A percentile compares a stretch with the other conserved stretches of the same genome.
phyloP scores from a whole-genome alignment of 2,888 invertebrate genomes.

The Sialis fuliginosa region DNA sequence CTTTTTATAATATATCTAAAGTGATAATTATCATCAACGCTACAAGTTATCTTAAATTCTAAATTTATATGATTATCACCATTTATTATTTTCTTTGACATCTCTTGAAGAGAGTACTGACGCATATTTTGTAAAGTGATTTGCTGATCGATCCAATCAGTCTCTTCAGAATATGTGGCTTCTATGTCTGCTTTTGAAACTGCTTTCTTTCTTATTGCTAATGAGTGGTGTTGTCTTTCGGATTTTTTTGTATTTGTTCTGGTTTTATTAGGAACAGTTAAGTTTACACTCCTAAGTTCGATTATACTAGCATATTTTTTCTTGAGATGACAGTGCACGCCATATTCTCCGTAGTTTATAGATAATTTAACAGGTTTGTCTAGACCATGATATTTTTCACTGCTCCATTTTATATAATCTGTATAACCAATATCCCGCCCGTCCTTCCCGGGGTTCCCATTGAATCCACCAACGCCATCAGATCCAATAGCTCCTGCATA shows the following conservation, averaged over 20 bases:
- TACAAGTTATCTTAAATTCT: too few relatives aligned
- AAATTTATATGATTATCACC: too few relatives aligned
- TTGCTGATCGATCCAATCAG: constrained; percentile 6
- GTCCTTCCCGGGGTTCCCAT: constrained; percentile 11
- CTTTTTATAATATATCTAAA: too few relatives aligned
- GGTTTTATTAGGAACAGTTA: not conserved
- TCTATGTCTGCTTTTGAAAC: constrained; percentile 6
- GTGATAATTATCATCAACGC: too few relatives aligned
- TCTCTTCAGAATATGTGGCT: constrained; percentile 7
- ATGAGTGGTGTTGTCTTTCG: constrained; percentile 5
- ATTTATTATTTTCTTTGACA: too few relatives aligned
- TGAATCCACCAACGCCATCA: constrained; percentile 9
- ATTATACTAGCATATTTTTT: too few relatives aligned
- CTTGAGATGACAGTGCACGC: not conserved
- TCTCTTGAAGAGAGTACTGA: constrained; percentile 4
- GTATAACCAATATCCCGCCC: constrained; percentile 11
- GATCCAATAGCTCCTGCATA: constrained; percentile 8
- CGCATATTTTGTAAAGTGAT: constrained; percentile 5
- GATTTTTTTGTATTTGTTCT: constrained; percentile 5
- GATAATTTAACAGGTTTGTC: not conserved
- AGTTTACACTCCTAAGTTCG: not conserved
- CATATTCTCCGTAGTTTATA: not conserved
- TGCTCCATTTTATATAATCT: not conserved
- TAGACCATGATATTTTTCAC: not conserved
- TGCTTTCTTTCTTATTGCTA: constrained; percentile 8